Base-by-base conservation (phyloP, 2,888 invertebrate genomes). In the Leucozona laternaria region DNA sequence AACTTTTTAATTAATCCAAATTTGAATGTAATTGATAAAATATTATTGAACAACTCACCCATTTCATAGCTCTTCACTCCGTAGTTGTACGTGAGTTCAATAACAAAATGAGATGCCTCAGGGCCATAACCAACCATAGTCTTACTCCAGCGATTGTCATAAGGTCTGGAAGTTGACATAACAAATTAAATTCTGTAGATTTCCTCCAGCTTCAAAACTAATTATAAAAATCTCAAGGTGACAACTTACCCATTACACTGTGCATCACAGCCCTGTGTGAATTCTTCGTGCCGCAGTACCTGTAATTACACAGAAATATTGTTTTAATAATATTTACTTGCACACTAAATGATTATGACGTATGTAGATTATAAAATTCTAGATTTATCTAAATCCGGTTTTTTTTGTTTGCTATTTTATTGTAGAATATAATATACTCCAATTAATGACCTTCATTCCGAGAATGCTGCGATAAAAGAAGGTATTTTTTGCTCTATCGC, bases 111-210 rank as follows among this genome's bases (percentile, higher is more conserved):
- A 71, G 95, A 94, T 89, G 98, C 97, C 93, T 99, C 99, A 0
- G 97, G 96, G 0, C 99, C 99, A 93, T 98, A 99, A 1, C 99
- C 99, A 58, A 99, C 95, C 99, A 99, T 99, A 0, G 99, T 99
- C 93, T 99, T 99, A 91, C 98, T 98, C 99, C 99, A 99, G 89
- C 97, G 96, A 90, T 98, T 98, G 90, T 97, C 97, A 90, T 99
- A 99, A 0, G 98, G 98, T n/a, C 98, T 98, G 91, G 40, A 88
- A 60, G 8, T 40, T 17, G 0, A 0, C 10, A 11, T 13, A 17
- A 31, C 0, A 37, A 86, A 55, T 43, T 22, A 11, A n/a, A 28
- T 25, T 78, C 15, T 25, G 45, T 57, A 22, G 17, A 17, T 50
- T 4, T 43, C 55, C 22, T 58, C 68, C 48, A 58, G 70, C 80